Base-by-base conservation (phyloP, 2,888 invertebrate species). In the Temnothorax ravouxi region DNA sequence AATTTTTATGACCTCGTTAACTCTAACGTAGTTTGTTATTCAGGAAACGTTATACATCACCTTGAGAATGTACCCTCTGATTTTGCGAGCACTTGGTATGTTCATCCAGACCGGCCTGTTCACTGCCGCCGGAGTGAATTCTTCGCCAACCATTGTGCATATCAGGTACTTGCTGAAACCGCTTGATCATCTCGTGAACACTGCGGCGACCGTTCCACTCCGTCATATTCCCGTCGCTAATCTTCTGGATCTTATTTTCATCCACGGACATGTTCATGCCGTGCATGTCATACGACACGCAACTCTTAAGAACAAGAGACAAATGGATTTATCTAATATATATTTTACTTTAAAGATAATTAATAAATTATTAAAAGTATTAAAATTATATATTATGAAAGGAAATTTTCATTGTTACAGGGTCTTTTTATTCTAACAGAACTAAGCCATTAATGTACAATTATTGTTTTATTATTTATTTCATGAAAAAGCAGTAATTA, bases 141-240 rank as follows among this genome's bases (percentile, higher is more conserved):
- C 89, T 90, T 52, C 91, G 88, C 93, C 94, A 93, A 18, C 93
- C 92, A 81, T 92, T 92, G 79, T 93, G 93, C 89, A 92, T 91
- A 71, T 92, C 92, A 74, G 94, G 93, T 84, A 93, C 92, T 88
- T 94, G 92, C 76, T 95, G 95, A 89, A 95, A 94, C 72, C 93
- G 91, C 61, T 94, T 94, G 72, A 95, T 94, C 91, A 95, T 95
- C 86, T 95, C 95, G 82, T 95, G 95, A 18, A 95, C 95, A 83
- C 94, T 95, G 50, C 93, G 90, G 3, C 94, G 90, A 41, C 88
- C 67, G n/a, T 67, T 91, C 93, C 93, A 93, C 15, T 88, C 89
- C 29, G 86, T 90, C 18, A 87, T 86, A 80, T 86, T 89, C 50
- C 91, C 92, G 41, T 92, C 92, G 75, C 83, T 80, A 34, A 87